phyloP scores from a whole-genome alignment of 1,140 invertebrate genomes.

The Adelges cooleyi region DNA sequence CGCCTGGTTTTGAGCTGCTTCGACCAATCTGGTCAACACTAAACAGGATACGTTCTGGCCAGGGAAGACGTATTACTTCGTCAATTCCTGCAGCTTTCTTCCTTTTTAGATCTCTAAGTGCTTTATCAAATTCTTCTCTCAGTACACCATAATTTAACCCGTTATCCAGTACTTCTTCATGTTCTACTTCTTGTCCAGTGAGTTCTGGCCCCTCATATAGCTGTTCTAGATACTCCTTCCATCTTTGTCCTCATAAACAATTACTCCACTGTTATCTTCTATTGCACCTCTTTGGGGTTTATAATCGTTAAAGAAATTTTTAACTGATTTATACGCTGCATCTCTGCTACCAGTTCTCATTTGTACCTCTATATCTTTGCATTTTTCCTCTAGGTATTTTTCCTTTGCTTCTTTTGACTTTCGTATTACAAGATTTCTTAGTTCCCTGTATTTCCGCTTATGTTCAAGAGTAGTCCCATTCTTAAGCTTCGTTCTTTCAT shows the following conservation, averaged over 20 bases:
- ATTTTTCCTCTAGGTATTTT: neutral
- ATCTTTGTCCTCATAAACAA: neutral
- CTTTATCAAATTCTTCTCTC: constrained; percentile 2
- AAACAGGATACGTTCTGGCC: no score
- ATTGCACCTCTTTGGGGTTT: neutral
- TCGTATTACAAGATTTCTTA: constrained; percentile 15
- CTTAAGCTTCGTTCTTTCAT: constrained; percentile 5
- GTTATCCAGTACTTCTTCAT: neutral
- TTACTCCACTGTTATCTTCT: neutral
- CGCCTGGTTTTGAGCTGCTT: no score
- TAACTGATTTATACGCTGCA: neutral
- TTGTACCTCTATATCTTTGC: constrained; percentile 2
- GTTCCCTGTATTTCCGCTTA: constrained; percentile 8
- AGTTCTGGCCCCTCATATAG: neutral
- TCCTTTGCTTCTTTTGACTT: constrained; percentile 16
- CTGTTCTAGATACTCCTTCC: neutral
- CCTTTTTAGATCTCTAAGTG: neutral
- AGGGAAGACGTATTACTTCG: no score
- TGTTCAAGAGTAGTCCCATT: constrained; percentile 8
- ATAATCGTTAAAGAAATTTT: constrained; percentile 1
- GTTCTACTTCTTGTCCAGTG: neutral
- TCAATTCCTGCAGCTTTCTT: no score
- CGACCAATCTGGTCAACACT: no score
- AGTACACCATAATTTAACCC: neutral
- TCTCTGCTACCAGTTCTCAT: neutral